Conservation (phyloP, 2,113 vertebrate species). For the Condylura cristata region DNA sequence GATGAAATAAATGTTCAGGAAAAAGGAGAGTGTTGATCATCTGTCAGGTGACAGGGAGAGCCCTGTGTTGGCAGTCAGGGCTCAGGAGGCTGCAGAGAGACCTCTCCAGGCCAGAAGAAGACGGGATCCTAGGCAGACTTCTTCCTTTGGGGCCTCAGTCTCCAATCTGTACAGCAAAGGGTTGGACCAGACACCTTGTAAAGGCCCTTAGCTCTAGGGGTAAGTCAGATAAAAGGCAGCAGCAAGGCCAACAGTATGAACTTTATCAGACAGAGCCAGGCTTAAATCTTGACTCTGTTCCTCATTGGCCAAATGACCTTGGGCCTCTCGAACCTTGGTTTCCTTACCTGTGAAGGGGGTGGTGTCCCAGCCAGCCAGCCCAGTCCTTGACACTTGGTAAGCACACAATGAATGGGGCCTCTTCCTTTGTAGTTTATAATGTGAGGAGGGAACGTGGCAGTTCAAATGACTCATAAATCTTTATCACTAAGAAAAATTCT, state of each 20-base stretch:
- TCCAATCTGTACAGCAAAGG: background rate
- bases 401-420: background rate
- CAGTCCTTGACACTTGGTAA: background rate
- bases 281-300: background rate
- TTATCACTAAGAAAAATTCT: background rate
- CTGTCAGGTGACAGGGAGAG: background rate
- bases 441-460: background rate
- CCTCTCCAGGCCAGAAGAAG: background rate
- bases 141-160: background rate
- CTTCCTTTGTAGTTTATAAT: background rate
- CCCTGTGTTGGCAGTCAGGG: background rate
- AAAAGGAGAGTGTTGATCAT: background rate
- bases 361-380: background rate
- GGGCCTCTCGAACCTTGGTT: background rate
- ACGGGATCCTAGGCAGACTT: background rate
- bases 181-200: background rate
- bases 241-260: background rate
- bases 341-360: background rate
- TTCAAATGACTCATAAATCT: slow-evolving; percentile 5
- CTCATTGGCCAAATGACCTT: background rate
- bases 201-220: background rate
- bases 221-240: background rate
- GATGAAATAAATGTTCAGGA: background rate
- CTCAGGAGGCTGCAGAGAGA: background rate
- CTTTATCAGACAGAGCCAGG: background rate